Percentiles rank a stretch among this genome's conserved stretches.
Evolutionary conservation across 2,797 vertebrate genomes (phyloP).

Genomic region (Phrynocephalus guinanensis): DNA sequence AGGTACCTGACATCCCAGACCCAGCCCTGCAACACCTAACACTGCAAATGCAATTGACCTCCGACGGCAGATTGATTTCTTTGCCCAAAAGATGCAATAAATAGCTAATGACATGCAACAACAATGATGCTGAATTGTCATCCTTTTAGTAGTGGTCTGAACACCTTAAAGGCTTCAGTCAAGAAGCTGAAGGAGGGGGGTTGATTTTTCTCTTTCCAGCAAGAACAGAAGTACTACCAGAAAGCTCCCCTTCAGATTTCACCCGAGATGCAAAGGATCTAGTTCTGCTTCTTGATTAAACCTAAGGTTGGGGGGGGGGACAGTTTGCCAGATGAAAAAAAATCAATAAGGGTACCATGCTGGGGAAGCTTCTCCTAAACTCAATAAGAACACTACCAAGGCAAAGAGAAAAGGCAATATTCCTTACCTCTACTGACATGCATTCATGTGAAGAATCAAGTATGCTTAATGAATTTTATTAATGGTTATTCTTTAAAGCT

Average conservation of each 20-base stretch:
- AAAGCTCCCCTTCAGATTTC: neutral
- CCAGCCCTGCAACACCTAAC: neutral
- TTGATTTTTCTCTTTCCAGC: neutral
- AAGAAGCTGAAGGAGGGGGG: neutral
- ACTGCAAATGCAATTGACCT: neutral
- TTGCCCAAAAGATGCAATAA: neutral
- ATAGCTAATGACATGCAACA: constrained; percentile 18
- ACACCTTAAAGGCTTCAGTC: neutral
- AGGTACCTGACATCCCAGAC: neutral
- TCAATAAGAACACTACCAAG: neutral
- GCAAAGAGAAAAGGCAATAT: neutral
- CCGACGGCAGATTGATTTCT: neutral
- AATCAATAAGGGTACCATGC: neutral
- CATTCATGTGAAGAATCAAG: neutral
- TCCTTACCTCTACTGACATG: neutral
- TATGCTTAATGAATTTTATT: neutral
- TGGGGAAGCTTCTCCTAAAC: neutral
- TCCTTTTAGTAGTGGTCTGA: neutral
- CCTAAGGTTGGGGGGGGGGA: neutral
- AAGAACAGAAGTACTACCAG: neutral
- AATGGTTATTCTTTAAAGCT: accelerated
- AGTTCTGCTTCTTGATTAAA: neutral
- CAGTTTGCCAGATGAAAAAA: neutral
- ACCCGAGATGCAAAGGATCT: neutral
- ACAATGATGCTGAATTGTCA: constrained; percentile 14